Conservation (phyloP, 1,140 invertebrate genomes). For the Agraylea sexmaculata region DNA sequence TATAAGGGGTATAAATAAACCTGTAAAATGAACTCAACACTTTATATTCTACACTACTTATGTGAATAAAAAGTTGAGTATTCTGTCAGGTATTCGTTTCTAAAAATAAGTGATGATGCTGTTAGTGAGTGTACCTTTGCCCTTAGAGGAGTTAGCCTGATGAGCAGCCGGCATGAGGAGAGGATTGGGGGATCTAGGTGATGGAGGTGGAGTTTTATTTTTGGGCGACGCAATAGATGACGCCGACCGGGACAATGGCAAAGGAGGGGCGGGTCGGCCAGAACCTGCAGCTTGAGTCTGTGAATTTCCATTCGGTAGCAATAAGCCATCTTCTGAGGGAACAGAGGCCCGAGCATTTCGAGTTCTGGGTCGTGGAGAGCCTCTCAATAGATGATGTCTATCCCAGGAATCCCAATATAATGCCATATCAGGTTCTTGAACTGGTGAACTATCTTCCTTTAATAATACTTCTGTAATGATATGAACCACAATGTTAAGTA, state of each 20-base stretch:
- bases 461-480: conserved; percentile 8
- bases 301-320: conserved; percentile 33
- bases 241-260: conserved; percentile 18
- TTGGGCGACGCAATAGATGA: conserved; percentile 14
- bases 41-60: too few relatives aligned
- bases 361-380: conserved; percentile 49
- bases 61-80: too few relatives aligned
- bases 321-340: conserved; percentile 48
- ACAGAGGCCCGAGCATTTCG: conserved; percentile 42
- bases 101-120: too few relatives aligned
- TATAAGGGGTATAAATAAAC: too few relatives aligned
- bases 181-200: conserved; percentile 5
- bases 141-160: conserved; percentile 12
- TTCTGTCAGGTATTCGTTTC: too few relatives aligned
- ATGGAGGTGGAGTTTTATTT: conserved; percentile 1
- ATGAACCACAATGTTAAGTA: conserved; percentile 3
- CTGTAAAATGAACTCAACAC: too few relatives aligned
- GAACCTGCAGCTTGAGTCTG: too few relatives aligned
- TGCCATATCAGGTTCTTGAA: conserved; percentile 37
- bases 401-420: conserved; percentile 94
- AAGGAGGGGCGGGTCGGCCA: conserved; percentile 5
- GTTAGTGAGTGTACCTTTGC: conserved; percentile 21
- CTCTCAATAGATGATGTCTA: conserved; percentile 38
- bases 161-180: conserved; percentile 7
- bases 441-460: conserved; percentile 22